Evolutionary conservation across 1,140 invertebrate genomes (phyloP).

Genomic region (Andricus grossulariae): DNA sequence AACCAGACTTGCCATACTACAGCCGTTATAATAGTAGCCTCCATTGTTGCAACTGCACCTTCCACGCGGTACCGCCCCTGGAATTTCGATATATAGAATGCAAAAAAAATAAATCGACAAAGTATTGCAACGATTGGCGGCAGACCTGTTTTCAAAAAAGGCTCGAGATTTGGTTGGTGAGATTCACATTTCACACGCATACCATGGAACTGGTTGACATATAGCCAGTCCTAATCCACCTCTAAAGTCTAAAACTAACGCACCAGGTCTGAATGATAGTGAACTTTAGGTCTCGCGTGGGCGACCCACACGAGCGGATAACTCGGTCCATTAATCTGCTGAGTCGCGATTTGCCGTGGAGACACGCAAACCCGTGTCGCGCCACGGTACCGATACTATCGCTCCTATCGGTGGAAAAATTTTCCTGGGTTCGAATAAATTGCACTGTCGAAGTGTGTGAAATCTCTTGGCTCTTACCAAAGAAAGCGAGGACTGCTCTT

Average conservation of each 20-base stretch:
- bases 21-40: no score
- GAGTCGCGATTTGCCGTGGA: conserved; percentile 28
- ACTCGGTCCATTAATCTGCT: conserved; percentile 25
- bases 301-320: conserved; percentile 26
- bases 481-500: background rate
- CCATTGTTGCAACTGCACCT: background rate
- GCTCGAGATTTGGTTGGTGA: background rate
- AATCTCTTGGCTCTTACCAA: background rate
- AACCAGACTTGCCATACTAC: no score
- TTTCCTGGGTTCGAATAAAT: background rate
- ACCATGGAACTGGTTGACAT: background rate
- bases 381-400: conserved; percentile 23
- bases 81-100: background rate
- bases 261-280: conserved; percentile 20
- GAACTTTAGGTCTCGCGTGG: conserved; percentile 17
- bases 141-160: background rate
- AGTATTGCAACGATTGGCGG: background rate
- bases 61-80: background rate
- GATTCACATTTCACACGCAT: background rate
- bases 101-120: background rate
- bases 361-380: conserved; percentile 27
- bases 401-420: background rate
- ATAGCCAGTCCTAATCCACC: background rate
- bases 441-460: conserved; percentile 8
- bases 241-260: background rate